Conservation (phyloP, 2,113 vertebrate species). For the Sorex araneus region DNA sequence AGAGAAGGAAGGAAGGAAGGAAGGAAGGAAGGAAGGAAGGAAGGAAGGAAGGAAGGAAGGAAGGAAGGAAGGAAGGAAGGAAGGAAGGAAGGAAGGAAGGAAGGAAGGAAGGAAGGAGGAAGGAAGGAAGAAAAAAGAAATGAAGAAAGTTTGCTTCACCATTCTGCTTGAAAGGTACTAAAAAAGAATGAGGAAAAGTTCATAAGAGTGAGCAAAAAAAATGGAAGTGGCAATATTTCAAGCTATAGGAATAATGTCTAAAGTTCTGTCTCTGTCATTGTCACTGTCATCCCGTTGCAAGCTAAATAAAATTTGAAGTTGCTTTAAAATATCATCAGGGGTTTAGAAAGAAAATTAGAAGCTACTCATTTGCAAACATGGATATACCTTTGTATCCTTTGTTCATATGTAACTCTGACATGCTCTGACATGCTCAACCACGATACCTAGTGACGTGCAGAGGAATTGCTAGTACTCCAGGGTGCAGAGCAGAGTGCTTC, state of each 20-base stretch:
- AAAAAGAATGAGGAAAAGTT: background rate
- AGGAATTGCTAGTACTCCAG: background rate
- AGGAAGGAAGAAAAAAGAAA: too few species aligned
- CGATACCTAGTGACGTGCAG: background rate
- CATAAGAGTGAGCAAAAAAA: conserved; percentile 1
- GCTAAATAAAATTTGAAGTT: conserved; percentile 11
- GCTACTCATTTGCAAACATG: background rate
- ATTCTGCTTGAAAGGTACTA: background rate
- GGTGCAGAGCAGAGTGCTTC: conserved; percentile 15
- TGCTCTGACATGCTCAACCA: background rate
- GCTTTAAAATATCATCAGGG: conserved; percentile 37
- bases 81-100: too few species aligned
- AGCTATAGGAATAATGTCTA: background rate
- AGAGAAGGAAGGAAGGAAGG: too few species aligned
- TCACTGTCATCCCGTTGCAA: too few species aligned
- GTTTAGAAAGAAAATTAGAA: background rate
- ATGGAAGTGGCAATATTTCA: background rate
- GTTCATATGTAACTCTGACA: background rate
- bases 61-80: too few species aligned
- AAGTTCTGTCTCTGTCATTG: too few species aligned
- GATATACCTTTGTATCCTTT: background rate
- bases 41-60: too few species aligned
- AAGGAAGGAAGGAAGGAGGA: too few species aligned
- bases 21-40: too few species aligned
- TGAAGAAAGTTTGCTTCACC: background rate